A percentile compares a stretch with the other conserved stretches of the same genome.
Evolutionary conservation across 2,113 vertebrate genomes (phyloP).

Genomic region (Lanius collurio): DNA sequence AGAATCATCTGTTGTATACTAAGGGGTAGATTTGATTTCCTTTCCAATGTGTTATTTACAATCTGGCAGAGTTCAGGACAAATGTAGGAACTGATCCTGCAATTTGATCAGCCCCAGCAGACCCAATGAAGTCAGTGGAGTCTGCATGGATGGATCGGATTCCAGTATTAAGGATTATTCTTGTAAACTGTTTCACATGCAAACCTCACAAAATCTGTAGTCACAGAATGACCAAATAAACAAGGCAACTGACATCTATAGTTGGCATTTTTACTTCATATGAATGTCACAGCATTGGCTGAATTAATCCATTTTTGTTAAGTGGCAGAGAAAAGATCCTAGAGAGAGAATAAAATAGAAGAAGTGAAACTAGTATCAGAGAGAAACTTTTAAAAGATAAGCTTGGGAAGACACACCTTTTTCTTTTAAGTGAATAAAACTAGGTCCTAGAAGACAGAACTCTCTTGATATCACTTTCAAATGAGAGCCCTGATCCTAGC

Average conservation of each 20-base stretch:
- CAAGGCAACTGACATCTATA: background rate
- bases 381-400: background rate
- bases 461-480: background rate
- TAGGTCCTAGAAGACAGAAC: background rate
- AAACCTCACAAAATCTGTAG: background rate
- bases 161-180: background rate
- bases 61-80: slow-evolving; percentile 5
- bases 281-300: background rate
- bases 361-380: background rate
- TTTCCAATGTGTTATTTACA: background rate
- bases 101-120: background rate
- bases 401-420: background rate
- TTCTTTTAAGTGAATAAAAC: background rate
- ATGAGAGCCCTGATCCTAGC: background rate
- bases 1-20: background rate
- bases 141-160: background rate
- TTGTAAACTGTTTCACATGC: background rate
- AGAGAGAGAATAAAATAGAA: background rate
- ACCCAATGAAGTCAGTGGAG: background rate
- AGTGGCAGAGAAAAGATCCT: background rate
- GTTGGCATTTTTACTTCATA: background rate
- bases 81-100: slow-evolving; percentile 17
- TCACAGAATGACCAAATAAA: background rate
- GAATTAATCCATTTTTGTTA: background rate
- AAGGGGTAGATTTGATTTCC: background rate